Base-by-base conservation (phyloP, 2,113 vertebrate species). In the Numenius arquata region DNA sequence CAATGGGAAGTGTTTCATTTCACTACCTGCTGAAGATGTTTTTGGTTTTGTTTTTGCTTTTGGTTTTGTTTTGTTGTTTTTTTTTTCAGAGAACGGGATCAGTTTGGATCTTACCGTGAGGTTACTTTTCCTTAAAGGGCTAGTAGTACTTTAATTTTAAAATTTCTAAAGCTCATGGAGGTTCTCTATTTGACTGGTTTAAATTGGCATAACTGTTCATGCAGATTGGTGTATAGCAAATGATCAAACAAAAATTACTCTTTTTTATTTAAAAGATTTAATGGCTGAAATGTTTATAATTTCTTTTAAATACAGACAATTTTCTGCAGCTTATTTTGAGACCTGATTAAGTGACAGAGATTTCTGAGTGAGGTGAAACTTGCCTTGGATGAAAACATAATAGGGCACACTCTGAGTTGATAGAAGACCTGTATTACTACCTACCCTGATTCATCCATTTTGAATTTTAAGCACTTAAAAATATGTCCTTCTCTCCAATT, bases 261-360 rank as follows among this genome's bases (percentile, higher is more conserved):
- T 18, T 19, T 7, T 55, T 8, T 15, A n/a, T 53, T 86, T 50
- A 32, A 67, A 75, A 52, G 4, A 23, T 48, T 34, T 70, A 77
- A 36, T 21, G 8, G 0, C 7, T 82, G 15, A 3, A 56, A 59
- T 32, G 5, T 32, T 88, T 88, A 32, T 13, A 85, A 48, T 86
- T 91, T 93, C 40, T 86, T 97, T 97, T 89, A 84, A 88, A 88
- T 11, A 56, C 45, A 89, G 71, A 56, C 3, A 72, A 55, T 76
- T 96, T 97, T 75, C 66, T 90, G 50, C 53, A 90, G 48, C 53
- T 88, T 85, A 93, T 90, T 93, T 65, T 96, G 55, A 88, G 36
- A 94, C 17, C 34, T 96, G 62, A 95, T 89, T 89, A 95, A 94
- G 12, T 50, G 7, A 27, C 1, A 11, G 36, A 43, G 56, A 92